These are phyloP conservation scores for Erebia epiphron DNA, from an alignment of 2,888 invertebrate genomes.

Conservation along the genomic window DNA sequence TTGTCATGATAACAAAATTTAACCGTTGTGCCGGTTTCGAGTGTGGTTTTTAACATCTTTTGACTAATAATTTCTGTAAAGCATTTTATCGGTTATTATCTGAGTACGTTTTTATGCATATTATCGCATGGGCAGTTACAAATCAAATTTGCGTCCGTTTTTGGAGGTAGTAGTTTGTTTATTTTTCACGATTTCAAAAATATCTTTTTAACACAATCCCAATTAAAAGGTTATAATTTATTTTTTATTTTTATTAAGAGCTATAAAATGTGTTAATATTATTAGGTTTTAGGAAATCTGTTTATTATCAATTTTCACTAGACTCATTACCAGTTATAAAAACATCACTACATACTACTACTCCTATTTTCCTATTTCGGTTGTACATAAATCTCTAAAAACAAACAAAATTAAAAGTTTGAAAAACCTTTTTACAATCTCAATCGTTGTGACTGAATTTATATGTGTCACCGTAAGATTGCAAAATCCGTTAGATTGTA, in stretches of 20 bases:
- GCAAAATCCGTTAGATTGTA: no score
- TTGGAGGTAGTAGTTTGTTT: not conserved
- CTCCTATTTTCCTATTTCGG: no score
- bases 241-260: not conserved
- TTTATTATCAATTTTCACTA: not conserved
- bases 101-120: conserved; percentile 5
- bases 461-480: no score
- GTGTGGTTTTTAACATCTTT: conserved; percentile 34
- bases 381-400: no score
- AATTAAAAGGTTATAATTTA: not conserved
- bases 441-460: no score
- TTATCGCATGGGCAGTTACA: conserved; percentile 13
- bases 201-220: not conserved
- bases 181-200: not conserved
- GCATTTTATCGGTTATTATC: conserved; percentile 1
- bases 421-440: no score
- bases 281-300: not conserved
- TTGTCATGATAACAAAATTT: conserved; percentile 35
- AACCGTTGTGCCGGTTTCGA: conserved; percentile 30
- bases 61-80: conserved; percentile 34
- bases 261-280: not conserved
- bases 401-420: no score
- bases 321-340: not conserved
- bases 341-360: not conserved
- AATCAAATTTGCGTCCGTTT: not conserved